Conservation (phyloP, 1,140 invertebrate genomes). For the Drosophila murphyi region DNA sequence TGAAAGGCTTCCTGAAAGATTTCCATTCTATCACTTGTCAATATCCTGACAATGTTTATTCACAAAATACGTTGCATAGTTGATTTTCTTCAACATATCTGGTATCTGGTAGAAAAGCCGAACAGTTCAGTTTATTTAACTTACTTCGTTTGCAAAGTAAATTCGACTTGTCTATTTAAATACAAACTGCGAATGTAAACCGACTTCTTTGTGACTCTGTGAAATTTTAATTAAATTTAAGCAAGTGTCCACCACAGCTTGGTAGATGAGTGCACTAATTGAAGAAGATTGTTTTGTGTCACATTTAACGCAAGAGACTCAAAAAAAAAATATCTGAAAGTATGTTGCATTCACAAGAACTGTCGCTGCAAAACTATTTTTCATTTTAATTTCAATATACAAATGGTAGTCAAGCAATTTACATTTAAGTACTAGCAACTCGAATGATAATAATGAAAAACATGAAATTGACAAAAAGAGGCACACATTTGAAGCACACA, state of each 20-base stretch:
- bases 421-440: constrained; percentile 7
- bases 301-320: neutral
- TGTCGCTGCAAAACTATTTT: constrained; percentile 34
- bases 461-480: neutral
- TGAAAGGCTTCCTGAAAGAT: no score
- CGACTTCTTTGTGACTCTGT: neutral
- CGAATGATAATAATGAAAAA: constrained; percentile 13
- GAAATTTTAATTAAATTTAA: constrained; percentile 26
- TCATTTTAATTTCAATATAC: constrained; percentile 37
- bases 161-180: neutral
- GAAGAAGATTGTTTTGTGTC: neutral
- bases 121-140: neutral
- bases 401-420: constrained; percentile 27
- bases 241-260: constrained; percentile 9
- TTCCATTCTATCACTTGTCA: no score
- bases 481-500: constrained; percentile 3
- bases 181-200: neutral
- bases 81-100: neutral
- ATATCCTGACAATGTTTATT: no score
- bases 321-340: neutral
- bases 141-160: constrained; percentile 4
- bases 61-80: neutral
- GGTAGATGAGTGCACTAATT: neutral
- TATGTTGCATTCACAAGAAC: neutral
- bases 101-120: neutral